phyloP scores from a whole-genome alignment of 1,140 invertebrate genomes.

The Spodoptera litura region DNA sequence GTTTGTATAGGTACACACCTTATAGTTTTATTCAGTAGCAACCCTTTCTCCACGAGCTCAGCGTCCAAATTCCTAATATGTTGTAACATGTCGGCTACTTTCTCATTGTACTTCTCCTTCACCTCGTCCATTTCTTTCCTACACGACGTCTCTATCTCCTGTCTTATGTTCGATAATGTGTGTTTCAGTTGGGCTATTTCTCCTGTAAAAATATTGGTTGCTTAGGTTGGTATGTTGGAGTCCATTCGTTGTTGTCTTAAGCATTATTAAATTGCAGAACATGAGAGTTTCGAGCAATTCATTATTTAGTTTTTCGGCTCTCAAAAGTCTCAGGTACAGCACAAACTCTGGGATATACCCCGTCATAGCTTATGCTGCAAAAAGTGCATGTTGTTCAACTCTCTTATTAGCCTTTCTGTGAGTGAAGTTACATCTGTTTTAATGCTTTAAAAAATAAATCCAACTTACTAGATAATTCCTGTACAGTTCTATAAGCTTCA shows the following conservation, averaged over 20 bases:
- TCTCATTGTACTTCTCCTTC: slow-evolving; percentile 82
- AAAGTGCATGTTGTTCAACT: neutral
- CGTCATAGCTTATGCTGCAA: neutral
- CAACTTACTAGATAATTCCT: slow-evolving; percentile 67
- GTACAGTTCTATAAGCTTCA: slow-evolving; percentile 70
- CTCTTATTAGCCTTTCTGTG: no score
- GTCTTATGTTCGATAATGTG: slow-evolving; percentile 63
- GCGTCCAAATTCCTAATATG: slow-evolving; percentile 81
- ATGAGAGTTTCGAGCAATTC: no score
- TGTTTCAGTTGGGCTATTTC: slow-evolving; percentile 69
- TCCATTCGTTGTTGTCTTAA: no score
- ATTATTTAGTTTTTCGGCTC: no score
- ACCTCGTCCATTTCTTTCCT: slow-evolving; percentile 77
- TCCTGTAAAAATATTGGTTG: slow-evolving; percentile 56
- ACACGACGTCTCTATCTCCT: slow-evolving; percentile 65
- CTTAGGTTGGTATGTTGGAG: no score
- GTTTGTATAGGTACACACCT: no score
- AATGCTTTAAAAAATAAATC: neutral
- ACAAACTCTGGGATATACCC: neutral
- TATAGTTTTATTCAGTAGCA: slow-evolving; percentile 83
- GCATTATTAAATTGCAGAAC: no score
- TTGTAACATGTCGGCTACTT: slow-evolving; percentile 82
- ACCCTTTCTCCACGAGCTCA: slow-evolving; percentile 81
- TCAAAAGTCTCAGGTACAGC: no score
- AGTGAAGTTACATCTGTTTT: no score